phyloP scores from a whole-genome alignment of 2,113 vertebrate species.

The Lophotis ruficrista region DNA sequence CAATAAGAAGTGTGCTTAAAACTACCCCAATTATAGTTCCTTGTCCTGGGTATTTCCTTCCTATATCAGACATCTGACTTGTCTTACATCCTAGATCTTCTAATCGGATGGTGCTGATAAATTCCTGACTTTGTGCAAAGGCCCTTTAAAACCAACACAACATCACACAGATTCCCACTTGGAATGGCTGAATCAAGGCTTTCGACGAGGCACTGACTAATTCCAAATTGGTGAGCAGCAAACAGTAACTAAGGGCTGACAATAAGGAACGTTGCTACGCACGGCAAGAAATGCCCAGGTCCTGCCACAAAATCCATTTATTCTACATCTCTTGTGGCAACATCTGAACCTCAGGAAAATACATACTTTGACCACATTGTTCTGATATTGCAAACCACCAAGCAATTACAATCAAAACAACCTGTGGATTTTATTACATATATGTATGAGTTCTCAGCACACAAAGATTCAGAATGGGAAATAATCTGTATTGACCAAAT shows the following conservation, averaged over 20 bases:
- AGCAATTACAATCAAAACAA: not conserved
- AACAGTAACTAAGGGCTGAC: not conserved
- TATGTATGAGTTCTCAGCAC: not conserved
- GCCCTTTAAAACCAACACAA: not conserved
- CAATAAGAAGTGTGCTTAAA: not conserved
- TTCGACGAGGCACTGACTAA: not conserved
- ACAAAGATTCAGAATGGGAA: not conserved
- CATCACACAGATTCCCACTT: not conserved
- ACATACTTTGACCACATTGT: fast-evolving
- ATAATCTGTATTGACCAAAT: not conserved
- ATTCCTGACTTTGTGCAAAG: not conserved
- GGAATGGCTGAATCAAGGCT: not conserved
- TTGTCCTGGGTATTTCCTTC: not conserved
- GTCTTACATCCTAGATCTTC: not conserved
- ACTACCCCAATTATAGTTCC: not conserved
- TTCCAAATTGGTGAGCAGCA: not conserved
- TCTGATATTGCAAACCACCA: not conserved
- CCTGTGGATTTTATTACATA: not conserved
- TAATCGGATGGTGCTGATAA: not conserved
- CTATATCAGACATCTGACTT: not conserved
- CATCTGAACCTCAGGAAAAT: not conserved
- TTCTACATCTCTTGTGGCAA: not conserved
- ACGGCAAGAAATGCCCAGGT: not conserved
- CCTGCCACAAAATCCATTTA: constrained; percentile 3
- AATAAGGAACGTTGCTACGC: not conserved